A percentile compares a stretch with the other conserved stretches of the same genome.
These are phyloP conservation scores for Pseudomugil gertrudae DNA, from an alignment of 2,797 vertebrate genomes.

Conservation along the genomic window DNA sequence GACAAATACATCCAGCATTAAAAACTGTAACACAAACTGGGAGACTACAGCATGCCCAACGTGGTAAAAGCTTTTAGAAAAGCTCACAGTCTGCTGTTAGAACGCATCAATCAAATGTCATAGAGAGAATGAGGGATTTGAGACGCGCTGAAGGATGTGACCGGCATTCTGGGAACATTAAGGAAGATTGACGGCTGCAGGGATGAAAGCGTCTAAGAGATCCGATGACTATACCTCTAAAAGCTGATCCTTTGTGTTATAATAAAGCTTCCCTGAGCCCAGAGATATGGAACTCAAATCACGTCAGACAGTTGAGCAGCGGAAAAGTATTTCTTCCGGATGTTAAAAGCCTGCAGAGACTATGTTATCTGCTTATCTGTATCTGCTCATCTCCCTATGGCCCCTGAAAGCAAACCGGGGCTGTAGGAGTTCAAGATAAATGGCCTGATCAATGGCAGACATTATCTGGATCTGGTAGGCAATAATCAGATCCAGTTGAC, in stretches of 20 bases:
- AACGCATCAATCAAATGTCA: conserved; percentile 67
- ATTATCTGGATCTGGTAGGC: conserved; percentile 80
- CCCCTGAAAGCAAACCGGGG: conserved; percentile 69
- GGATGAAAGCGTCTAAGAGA: conserved; percentile 54
- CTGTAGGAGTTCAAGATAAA: conserved; percentile 72
- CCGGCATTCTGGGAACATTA: conserved; percentile 45
- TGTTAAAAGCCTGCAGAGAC: conserved; percentile 77
- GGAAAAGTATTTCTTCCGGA: conserved; percentile 59
- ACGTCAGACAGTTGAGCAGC: conserved; percentile 45
- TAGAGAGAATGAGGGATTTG: conserved; percentile 53
- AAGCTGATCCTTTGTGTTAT: conserved; percentile 60
- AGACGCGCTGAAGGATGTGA: conserved; percentile 44
- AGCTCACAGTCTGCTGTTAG: conserved; percentile 55
- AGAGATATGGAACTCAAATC: conserved; percentile 68
- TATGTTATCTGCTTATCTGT: conserved; percentile 75
- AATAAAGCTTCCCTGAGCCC: conserved; percentile 55
- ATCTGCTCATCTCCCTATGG: conserved; percentile 69
- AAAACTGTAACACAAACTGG: conserved; percentile 80
- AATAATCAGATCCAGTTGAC: conserved; percentile 77
- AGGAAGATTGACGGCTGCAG: conserved; percentile 41
- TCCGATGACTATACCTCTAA: conserved; percentile 48
- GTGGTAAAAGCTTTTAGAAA: conserved; percentile 60
- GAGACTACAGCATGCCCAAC: conserved; percentile 72
- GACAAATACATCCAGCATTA: conserved; percentile 61
- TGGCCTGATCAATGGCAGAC: conserved; percentile 76